These are phyloP conservation scores for Oasisia sp. DNA, from an alignment of 2,888 invertebrate genomes.

Conservation along the genomic window DNA sequence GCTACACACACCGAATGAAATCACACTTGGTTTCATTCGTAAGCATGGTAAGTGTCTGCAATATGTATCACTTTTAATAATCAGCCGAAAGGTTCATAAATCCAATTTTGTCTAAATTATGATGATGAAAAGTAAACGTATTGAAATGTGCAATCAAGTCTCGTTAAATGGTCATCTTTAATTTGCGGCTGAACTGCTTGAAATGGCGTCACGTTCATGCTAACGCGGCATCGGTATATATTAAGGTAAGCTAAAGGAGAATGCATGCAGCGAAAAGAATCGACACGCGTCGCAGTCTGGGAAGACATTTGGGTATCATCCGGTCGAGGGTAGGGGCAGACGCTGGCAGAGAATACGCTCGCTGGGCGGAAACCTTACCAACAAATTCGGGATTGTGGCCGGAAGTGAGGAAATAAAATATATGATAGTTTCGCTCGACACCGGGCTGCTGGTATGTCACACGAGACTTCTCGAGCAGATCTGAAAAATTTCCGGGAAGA, in stretches of 20 bases:
- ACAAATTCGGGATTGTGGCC: conserved; percentile 47
- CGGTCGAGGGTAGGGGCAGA: background rate
- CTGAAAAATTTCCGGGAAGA: conserved; percentile 32
- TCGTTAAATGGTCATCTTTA: background rate
- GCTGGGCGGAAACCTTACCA: conserved; percentile 71
- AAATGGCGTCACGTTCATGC: conserved; percentile 9
- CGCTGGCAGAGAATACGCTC: background rate
- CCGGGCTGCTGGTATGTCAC: conserved; percentile 96
- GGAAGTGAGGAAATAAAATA: conserved; percentile 93
- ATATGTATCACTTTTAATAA: background rate
- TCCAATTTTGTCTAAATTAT: background rate
- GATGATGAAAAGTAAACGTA: too few relatives aligned
- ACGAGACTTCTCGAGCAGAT: conserved; percentile 99
- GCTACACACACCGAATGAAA: background rate
- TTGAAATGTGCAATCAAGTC: background rate
- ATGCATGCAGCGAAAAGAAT: background rate
- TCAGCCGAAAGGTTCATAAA: background rate
- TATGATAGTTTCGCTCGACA: conserved; percentile 98
- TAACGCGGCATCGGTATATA: background rate
- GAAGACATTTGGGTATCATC: background rate
- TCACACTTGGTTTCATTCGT: background rate
- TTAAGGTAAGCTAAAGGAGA: background rate
- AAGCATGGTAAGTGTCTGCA: background rate
- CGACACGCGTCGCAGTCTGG: background rate
- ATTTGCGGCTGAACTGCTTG: background rate